phyloP scores from a whole-genome alignment of 2,888 invertebrate genomes.

The Sminthurides aquaticus region DNA sequence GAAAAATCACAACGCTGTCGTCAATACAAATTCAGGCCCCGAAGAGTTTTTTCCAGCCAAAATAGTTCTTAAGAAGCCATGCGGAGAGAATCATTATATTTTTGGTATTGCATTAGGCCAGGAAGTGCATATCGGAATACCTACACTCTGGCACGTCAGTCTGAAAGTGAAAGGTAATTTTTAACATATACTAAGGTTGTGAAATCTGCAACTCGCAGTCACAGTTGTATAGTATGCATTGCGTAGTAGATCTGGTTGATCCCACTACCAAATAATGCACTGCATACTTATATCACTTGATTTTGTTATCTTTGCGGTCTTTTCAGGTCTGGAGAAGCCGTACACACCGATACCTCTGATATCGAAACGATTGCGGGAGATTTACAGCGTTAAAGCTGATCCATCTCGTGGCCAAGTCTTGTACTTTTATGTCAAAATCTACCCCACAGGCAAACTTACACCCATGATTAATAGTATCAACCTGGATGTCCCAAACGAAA shows the following conservation, averaged over 20 bases:
- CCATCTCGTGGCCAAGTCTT: conserved; percentile 9
- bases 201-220: background rate
- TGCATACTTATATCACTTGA: no score
- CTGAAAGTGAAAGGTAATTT: conserved; percentile 7
- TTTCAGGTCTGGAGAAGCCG: conserved; percentile 11
- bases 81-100: background rate
- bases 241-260: no score
- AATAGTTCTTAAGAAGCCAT: background rate
- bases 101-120: background rate
- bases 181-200: background rate
- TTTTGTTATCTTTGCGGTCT: no score
- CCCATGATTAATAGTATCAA: conserved; percentile 4
- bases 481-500: background rate
- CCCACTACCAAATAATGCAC: no score
- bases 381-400: background rate
- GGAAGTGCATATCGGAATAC: conserved; percentile 6
- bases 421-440: conserved; percentile 13
- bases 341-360: conserved; percentile 14
- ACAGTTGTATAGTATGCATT: no score
- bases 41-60: conserved; percentile 14
- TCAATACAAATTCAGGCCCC: conserved; percentile 9
- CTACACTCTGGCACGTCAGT: conserved; percentile 13
- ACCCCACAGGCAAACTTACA: background rate
- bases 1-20: conserved; percentile 1
- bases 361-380: background rate